Evolutionary conservation across 2,888 invertebrate genomes (phyloP).

Genomic region (Drosophila phalerata): DNA sequence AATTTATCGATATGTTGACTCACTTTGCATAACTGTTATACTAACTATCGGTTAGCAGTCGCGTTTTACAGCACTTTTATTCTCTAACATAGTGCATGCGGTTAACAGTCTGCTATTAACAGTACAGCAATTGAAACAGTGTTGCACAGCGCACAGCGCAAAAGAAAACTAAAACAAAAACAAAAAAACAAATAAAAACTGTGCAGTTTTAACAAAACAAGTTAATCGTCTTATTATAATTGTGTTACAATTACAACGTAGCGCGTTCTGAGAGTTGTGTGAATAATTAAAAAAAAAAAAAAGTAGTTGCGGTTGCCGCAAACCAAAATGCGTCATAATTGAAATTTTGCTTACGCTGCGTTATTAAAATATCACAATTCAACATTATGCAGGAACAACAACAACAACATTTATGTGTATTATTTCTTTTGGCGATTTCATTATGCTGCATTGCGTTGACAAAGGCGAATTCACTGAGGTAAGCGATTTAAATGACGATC

Average conservation of each 20-base stretch:
- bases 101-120: constrained; percentile 22
- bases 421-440: constrained; percentile 26
- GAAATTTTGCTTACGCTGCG: constrained; percentile 32
- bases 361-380: constrained; percentile 37
- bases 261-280: not conserved
- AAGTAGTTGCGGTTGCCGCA: constrained; percentile 1
- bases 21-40: not conserved
- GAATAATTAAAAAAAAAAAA: not conserved
- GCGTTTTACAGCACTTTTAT: not conserved
- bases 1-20: not conserved
- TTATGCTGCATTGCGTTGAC: constrained; percentile 32
- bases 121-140: not conserved
- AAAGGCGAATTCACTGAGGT: constrained; percentile 45
- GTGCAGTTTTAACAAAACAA: constrained; percentile 28
- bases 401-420: constrained; percentile 28
- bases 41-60: not conserved
- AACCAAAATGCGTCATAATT: constrained; percentile 40
- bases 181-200: constrained; percentile 30
- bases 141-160: constrained; percentile 22
- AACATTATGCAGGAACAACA: constrained; percentile 51
- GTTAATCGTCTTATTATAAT: constrained; percentile 17
- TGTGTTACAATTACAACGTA: constrained; percentile 13
- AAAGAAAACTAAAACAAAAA: constrained; percentile 38
- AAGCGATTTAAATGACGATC: constrained; percentile 15
- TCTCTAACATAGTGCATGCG: not conserved